Conservation (phyloP, 2,888 invertebrate genomes). For the Abrostola tripartita region DNA sequence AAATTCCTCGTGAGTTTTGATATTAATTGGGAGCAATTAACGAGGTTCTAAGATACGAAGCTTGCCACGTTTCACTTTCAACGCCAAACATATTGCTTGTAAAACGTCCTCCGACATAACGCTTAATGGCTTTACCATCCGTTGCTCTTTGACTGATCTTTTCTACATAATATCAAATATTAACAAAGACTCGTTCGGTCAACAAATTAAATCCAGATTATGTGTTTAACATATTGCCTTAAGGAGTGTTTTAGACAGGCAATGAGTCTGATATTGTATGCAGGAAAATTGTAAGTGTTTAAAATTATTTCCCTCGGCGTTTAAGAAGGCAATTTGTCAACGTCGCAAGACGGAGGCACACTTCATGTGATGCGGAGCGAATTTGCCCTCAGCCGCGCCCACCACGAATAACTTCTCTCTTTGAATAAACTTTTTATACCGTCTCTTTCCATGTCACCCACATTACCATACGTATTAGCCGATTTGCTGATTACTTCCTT, state of each 20-base stretch:
- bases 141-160: constrained; percentile 16
- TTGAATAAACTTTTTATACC: constrained; percentile 44
- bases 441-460: constrained; percentile 40
- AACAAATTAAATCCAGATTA: constrained; percentile 1
- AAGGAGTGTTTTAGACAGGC: constrained; percentile 17
- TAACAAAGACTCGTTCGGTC: constrained; percentile 1
- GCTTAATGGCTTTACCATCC: constrained; percentile 6
- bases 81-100: constrained; percentile 5
- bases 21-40: constrained; percentile 6
- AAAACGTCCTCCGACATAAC: constrained; percentile 4
- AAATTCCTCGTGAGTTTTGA: not conserved
- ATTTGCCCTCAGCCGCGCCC: constrained; percentile 27
- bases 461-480: constrained; percentile 48
- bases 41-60: not conserved
- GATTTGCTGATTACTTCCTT: constrained; percentile 42
- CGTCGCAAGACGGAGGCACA: constrained; percentile 54
- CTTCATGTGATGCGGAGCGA: constrained; percentile 41
- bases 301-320: constrained; percentile 73
- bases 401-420: constrained; percentile 32
- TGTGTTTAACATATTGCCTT: constrained; percentile 15
- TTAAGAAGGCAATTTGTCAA: constrained; percentile 70
- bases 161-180: constrained; percentile 8
- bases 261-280: constrained; percentile 32
- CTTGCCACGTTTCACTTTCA: not conserved
- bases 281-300: constrained; percentile 60